Base-by-base conservation (phyloP, 2,797 vertebrate species). In the Hoplostethus atlanticus region DNA sequence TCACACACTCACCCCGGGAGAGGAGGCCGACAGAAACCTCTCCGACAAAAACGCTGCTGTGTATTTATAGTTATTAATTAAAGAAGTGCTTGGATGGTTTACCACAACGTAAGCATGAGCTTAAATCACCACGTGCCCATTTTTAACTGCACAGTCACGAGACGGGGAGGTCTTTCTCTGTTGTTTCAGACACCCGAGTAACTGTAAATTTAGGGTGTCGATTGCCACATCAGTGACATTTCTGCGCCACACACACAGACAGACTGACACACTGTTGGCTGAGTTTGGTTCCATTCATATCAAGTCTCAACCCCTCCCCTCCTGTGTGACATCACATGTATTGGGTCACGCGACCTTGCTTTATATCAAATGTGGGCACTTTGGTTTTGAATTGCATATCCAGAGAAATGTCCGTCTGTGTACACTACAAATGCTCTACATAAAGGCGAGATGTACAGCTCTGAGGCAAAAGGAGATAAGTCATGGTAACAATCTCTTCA, bases 11-110 rank as follows among this genome's bases (percentile, higher is more conserved):
- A 83, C 80, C 65, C 60, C 28, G 57, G 77, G 81, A 86, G 88
- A 87, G 87, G 95, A 94, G 94, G 95, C 95, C 93, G 94, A 96
- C 95, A 72, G 92, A 95, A 76, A 63, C 73, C 84, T 86, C 81
- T 84, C 85, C 46, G 34, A 73, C 76, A 63, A 95, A 95, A 97
- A 95, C 79, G 97, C 97, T 98, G 97, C 97, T 99, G 96, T 98
- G 96, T 99, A 98, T 99, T 98, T 98, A 98, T 98, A 97, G 96
- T 97, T 97, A 96, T 96, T 96, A 97, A 97, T 77, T 97, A 96
- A 98, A 98, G 96, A 97, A 95, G 90, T 98, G 97, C 97, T 99
- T 97, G 96, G 95, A 97, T 97, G 97, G 96, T 98, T 98, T 96
- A 97, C 96, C 97, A 97, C 97, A 96, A 97, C 95, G 96, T 96